Conservation (phyloP, 2,888 invertebrate species). For the Lithophane socia region DNA sequence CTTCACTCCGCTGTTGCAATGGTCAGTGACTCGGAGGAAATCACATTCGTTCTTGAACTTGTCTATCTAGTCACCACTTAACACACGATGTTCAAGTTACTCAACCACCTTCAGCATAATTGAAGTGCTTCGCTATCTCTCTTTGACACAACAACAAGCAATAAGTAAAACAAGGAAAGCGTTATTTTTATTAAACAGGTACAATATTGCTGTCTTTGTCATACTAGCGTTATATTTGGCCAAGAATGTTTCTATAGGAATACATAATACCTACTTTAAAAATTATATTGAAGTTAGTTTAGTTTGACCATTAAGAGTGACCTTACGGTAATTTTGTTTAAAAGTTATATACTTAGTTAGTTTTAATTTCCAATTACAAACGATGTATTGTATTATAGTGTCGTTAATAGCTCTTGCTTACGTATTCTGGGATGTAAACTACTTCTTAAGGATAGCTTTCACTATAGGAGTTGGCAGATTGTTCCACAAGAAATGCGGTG, state of each 20-base stretch:
- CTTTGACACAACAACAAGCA: constrained; percentile 19
- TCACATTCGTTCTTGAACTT: constrained; percentile 43
- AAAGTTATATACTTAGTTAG: background rate
- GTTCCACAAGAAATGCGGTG: constrained; percentile 92
- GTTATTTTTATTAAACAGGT: constrained; percentile 20
- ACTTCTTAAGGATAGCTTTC: constrained; percentile 93
- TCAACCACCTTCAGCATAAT: constrained; percentile 17
- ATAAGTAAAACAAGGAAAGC: constrained; percentile 49
- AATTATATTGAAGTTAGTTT: constrained; percentile 51
- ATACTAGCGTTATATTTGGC: constrained; percentile 34
- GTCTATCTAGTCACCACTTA: constrained; percentile 4
- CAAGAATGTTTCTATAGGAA: constrained; percentile 13
- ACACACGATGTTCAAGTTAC: constrained; percentile 45
- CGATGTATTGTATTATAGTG: constrained; percentile 83
- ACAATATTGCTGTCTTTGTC: constrained; percentile 51
- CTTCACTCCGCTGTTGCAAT: constrained; percentile 48
- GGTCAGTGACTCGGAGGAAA: constrained; percentile 64
- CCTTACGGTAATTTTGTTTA: constrained; percentile 26
- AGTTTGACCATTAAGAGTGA: constrained; percentile 34
- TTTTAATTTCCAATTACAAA: constrained; percentile 31
- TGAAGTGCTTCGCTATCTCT: constrained; percentile 39
- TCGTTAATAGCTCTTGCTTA: constrained; percentile 90
- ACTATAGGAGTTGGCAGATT: constrained; percentile 93
- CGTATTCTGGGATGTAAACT: constrained; percentile 94
- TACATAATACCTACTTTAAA: constrained; percentile 15